Evolutionary conservation across 2,113 vertebrate species (phyloP), one percentile per base, ranked within the genome.

Genomic region (Cettia cetti): DNA sequence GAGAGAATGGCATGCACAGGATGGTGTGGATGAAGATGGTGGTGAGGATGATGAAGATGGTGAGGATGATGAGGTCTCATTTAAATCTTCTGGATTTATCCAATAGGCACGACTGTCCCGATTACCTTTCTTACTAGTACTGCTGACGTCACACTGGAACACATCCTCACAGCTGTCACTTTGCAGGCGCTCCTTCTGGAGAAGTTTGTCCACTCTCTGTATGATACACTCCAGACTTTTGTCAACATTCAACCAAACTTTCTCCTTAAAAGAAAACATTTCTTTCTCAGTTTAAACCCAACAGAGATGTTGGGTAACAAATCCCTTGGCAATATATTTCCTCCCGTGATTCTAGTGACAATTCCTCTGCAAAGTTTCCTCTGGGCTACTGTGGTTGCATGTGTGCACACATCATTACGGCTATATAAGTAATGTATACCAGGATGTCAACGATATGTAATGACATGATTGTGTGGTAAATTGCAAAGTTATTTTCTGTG

Each of bases 161-260:
- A 98, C 98, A 13, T 99, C 99, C 77, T 98, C 99, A 53, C 98
- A 98, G 96, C 97, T 93, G 92, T 96, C 94, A 22, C 98, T 98
- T 1, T 98, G 98, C 70, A 99, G 96, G 40, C 98, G 98, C 47
- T 99, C 99, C 94, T 98, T 99, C 98, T 99, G 99, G 11, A 99
- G 98, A 82, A 99, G 98, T 91, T 99, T 99, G 98, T 99, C 99
- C 33, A 99, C 99, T 14, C 99, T 98, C 97, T 99, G 98, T 91
- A 99, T 99, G 95, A 99, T 99, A 93, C 99, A 99, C 97, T 99
- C 99, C 96, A 99, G 98, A 91, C 99, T 99, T 95, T 99, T 99
- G 87, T 99, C 99, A 18, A 99, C 99, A 21, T 99, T 99, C 92
- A 99, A 81, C 99, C 99, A 99, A 74, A 99, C 99, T 64, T 99